Conservation (phyloP, 2,113 vertebrate genomes). For the Arvicanthis niloticus region DNA sequence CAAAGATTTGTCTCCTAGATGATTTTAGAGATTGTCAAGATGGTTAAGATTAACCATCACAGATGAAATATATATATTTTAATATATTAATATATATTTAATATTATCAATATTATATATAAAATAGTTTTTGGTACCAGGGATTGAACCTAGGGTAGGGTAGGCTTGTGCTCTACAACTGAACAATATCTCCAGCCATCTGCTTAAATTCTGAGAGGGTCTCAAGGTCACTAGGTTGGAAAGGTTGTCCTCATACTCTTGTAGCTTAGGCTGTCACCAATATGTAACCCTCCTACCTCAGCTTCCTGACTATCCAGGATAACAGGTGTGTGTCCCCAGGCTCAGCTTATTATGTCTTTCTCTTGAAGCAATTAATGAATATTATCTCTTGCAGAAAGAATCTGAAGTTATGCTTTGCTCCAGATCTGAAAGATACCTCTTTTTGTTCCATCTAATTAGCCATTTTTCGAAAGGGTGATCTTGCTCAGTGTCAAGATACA, state of each 20-base stretch:
- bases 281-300: not conserved
- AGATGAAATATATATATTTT: not conserved
- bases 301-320: not conserved
- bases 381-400: not conserved
- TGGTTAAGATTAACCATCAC: not conserved
- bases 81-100: too few relatives aligned
- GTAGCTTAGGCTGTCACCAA: not conserved
- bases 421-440: not conserved
- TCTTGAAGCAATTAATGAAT: not conserved
- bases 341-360: not conserved
- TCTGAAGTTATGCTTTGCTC: not conserved
- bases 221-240: not conserved
- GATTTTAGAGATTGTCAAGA: not conserved
- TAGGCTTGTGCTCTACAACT: too few relatives aligned
- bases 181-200: not conserved
- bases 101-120: too few relatives aligned
- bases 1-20: not conserved
- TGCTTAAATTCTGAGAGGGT: not conserved
- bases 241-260: not conserved
- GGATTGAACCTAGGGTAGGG: not conserved
- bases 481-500: not conserved
- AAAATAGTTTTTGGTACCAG: not conserved
- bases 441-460: conserved; percentile 26
- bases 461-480: not conserved
- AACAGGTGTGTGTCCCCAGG: not conserved